Evolutionary conservation across 2,888 invertebrate genomes (phyloP), one percentile per base, ranked within the genome.

Genomic region (Tenodera sinensis): DNA sequence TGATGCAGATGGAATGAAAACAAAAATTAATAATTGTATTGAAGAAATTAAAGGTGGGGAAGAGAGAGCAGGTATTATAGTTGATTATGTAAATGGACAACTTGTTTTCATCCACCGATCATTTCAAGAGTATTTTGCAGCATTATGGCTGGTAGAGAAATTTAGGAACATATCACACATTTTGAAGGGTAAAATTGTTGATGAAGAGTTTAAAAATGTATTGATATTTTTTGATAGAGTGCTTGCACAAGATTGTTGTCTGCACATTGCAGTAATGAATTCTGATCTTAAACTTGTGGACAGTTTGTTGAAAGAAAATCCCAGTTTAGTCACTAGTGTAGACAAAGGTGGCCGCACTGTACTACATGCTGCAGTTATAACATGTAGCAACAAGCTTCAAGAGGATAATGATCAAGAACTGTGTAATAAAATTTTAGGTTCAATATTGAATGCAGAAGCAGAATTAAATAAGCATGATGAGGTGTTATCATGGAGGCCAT

Each of bases 81-180:
- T 28, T 9, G 28, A 83, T 25, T 30, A 89, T 14, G 47, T 83
- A 9, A 83, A 90, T 88, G 90, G 89, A 20, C 83, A 85, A 20
- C 86, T 88, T 30, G 71, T 84, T 15, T 90, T 90, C 85, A 83
- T 90, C 15, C 90, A 90, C 28, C 81, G 89, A 20, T 88, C 88
- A 25, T 90, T 90, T 88, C 88, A 89, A 7, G 90, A 90, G 83
- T 90, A 83, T 82, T 90, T 90, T 47, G 84, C 87, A 20, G 90
- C 89, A 15, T 71, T 54, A 8, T 90, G 89, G 89, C 83, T 89
- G 27, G 85, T 86, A 7, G 20, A 84, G 42, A 84, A 90, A 54
- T 83, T 27, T n/a, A 83, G 30, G 12, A 71, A 88, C 28, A 86
- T 85, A 42, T 28, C 47, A 20, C 28, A 83, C 1, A 88, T 88